Percentiles rank a stretch among this genome's conserved stretches.
These are phyloP conservation scores for Papilio protenor DNA, from an alignment of 2,888 invertebrate species.

Conservation along the genomic window DNA sequence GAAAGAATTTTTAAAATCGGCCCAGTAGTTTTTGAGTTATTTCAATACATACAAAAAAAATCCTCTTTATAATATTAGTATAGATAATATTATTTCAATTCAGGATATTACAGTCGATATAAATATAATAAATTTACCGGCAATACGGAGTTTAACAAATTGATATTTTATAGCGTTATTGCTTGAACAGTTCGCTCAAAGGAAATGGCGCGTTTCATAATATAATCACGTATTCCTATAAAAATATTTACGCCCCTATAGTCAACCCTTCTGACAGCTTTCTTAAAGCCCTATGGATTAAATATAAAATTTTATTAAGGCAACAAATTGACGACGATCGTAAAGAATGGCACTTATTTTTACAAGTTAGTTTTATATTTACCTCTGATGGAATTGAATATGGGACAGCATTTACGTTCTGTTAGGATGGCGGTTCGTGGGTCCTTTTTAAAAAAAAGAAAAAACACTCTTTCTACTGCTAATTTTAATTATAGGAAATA, in stretches of 20 bases:
- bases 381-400: constrained; percentile 57
- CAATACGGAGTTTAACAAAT: constrained; percentile 19
- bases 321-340: constrained; percentile 70
- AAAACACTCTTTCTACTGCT: too few relatives aligned
- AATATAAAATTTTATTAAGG: constrained; percentile 75
- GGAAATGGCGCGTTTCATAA: constrained; percentile 22
- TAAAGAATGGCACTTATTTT: constrained; percentile 71
- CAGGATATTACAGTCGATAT: too few relatives aligned
- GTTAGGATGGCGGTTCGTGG: too few relatives aligned
- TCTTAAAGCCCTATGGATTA: constrained; percentile 56
- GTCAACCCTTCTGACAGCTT: constrained; percentile 43
- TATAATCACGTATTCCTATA: constrained; percentile 34
- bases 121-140: too few relatives aligned
- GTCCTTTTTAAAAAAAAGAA: too few relatives aligned
- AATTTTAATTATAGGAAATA: too few relatives aligned
- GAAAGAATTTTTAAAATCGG: too few relatives aligned
- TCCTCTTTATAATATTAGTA: too few relatives aligned
- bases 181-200: constrained; percentile 10
- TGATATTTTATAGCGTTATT: constrained; percentile 16
- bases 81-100: too few relatives aligned
- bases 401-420: constrained; percentile 52
- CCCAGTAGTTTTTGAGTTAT: too few relatives aligned
- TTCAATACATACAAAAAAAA: too few relatives aligned
- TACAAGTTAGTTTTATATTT: constrained; percentile 65
- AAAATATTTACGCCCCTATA: constrained; percentile 34